Evolutionary conservation across 2,888 invertebrate species (phyloP), one percentile per base, ranked within the genome.

Genomic region (Tenthredo scrophulariae): DNA sequence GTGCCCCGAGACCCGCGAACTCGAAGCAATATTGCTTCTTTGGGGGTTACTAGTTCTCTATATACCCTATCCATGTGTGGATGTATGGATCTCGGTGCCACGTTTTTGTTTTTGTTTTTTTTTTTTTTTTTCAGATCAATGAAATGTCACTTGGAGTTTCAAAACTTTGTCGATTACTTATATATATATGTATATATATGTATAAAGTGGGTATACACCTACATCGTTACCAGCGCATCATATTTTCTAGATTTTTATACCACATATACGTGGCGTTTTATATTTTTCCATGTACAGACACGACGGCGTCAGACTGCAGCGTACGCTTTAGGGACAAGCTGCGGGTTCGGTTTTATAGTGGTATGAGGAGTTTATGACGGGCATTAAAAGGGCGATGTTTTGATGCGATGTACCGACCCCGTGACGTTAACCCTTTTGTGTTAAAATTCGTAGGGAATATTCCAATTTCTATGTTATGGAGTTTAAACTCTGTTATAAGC

Each of bases 1-100:
- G 43, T 37, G 7, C 29, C 26, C 18, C 43, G 37, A 58, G 46
- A 77, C 26, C 80, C 40, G 1, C 40, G 37, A 50, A 46, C 67
- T 6, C 62, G 88, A 88, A 89, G 90, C 91, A 91, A 91, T 91
- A 92, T 92, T 92, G 90, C 92, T 91, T 91, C 90, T 91, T 91
- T 89, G 89, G 89, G 89, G 90, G 89, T 90, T 90, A 90, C 90
- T 90, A 91, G 90, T 88, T 88, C 84, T 22, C 37, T 62, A 26
- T 62, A 62, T n/a, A 7, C 22, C 37, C 37, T 37, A 22, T 13
- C 2, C 9, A 26, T 26, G 62, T 26, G 13, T 62, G 62, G 13
- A 22, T 22, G 26, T 67, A 15, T 13, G 18, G 33, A 15, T 33
- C 0, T 67, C 3, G 22, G 2, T 67, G 29, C 3, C 1, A 10